Base-by-base conservation (phyloP, 2,113 vertebrate genomes). In the Spea bombifrons region DNA sequence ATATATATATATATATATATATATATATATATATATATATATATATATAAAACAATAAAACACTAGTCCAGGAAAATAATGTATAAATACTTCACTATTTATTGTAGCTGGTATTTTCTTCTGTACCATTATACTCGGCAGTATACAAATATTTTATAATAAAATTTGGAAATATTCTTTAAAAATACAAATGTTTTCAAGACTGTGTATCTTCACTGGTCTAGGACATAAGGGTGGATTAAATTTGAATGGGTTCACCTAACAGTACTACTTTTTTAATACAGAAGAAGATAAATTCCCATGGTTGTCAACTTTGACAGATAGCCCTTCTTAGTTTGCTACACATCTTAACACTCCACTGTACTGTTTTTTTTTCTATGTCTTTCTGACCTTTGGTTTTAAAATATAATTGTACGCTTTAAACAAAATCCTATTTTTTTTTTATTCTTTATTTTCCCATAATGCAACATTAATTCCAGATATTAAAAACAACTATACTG, bases 401-500 rank as follows among this genome's bases (percentile, higher is more conserved):
- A 74, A 74, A 80, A 61, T 67, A 67, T 80, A 67, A 80, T 74
- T 67, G 50, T 47, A 68, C 57, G 17, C 61, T 47, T 50, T 45
- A 48, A 65, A 63, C n/a, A 77, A 53, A 71, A 50, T 70, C 43
- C 65, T 17, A 69, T 16, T 44, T 17, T 65, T 47, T 68, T 66
- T 73, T 17, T 57, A 9, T 12, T 59, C 55, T 59, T 59, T 59
- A 59, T 8, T 59, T 12, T 13, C 55, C 15, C 83, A 84, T 85
- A 83, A 86, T 77, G 85, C 90, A 46, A 13, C 87, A 89, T 84
- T 87, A 83, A 81, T 86, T 85, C 82, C 84, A 88, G 90, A 88
- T 89, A 86, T 92, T 87, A 79, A 74, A 87, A 86, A 87, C 88
- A 85, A 89, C 86, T 84, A 65, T 76, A 84, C 87, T 83, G 88